Evolutionary conservation across 2,797 vertebrate species (phyloP), one percentile per base, ranked within the genome.

Genomic region (Spheniscus humboldti): DNA sequence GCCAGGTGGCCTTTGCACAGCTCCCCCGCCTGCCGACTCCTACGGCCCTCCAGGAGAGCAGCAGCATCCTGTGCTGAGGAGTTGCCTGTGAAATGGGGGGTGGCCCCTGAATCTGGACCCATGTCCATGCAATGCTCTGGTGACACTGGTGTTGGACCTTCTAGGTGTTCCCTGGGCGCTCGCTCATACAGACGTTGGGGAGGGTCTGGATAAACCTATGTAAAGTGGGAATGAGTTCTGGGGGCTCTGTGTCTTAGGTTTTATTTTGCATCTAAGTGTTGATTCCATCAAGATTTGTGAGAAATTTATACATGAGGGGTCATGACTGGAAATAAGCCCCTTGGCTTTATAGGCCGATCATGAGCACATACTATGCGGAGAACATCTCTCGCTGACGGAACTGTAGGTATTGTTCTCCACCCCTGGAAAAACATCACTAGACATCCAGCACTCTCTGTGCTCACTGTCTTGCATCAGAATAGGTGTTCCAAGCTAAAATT

Each of bases 181-280:
- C 2, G 7, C 59, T 63, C 28, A 1, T 11, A 30, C 9, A 7
- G 56, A 6, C 1, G 1, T 48, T 2, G 2, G 52, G 62, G n/a
- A 37, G 41, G 13, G 18, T 59, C 27, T 45, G 22, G 7, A 9
- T 22, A 33, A 73, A 33, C 5, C n/a, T 14, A 0, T 18, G 41
- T 27, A 7, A 56, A 28, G 11, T 9, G 20, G 35, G 72, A 67
- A 25, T 25, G 52, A 67, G 27, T 16, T 64, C 45, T 6, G 30
- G 20, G n/a, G 4, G 12, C 17, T 35, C 28, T 45, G 31, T 30
- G 6, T n/a, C 37, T 37, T 24, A 6, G 25, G 37, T 60, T 71
- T 71, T 39, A 33, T 63, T 83, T 74, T 79, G 13, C 48, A 17
- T 35, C 2, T 27, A 28, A n/a, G 5, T 4, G 3, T 53, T 53